Evolutionary conservation across 2,888 invertebrate species (phyloP).

Genomic region (Polyploca ridens): DNA sequence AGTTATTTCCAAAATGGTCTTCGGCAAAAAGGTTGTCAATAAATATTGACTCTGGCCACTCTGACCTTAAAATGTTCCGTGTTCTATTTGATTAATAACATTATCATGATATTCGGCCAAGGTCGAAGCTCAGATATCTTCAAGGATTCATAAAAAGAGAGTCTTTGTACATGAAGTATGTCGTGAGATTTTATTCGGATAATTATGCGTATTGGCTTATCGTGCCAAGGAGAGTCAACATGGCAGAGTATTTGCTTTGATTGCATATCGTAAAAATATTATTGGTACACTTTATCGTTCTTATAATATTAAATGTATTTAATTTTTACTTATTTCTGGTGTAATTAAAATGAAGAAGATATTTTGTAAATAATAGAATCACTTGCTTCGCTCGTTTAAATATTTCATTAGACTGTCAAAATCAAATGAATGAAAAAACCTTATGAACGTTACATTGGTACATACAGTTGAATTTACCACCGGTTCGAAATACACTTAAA

Average conservation of each 20-base stretch:
- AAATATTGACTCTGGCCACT: constrained; percentile 15
- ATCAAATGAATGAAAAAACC: no score
- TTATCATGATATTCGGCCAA: constrained; percentile 32
- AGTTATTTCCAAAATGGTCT: background rate
- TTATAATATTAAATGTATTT: background rate
- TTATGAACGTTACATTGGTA: no score
- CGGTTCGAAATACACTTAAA: no score
- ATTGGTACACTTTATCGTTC: background rate
- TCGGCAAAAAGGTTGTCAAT: background rate
- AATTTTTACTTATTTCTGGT: no score
- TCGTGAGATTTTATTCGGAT: constrained; percentile 7
- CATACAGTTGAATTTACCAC: no score
- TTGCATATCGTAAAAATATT: constrained; percentile 14
- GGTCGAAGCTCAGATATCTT: constrained; percentile 25
- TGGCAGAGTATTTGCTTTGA: constrained; percentile 24
- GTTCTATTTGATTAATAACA: constrained; percentile 41
- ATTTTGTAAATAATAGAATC: no score
- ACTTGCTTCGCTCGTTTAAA: no score
- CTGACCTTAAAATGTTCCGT: constrained; percentile 51
- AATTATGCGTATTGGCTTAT: constrained; percentile 22
- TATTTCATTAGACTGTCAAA: no score
- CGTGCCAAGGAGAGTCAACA: constrained; percentile 33
- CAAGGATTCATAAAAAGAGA: constrained; percentile 30
- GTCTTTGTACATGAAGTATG: constrained; percentile 21
- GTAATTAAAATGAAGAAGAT: no score